Percentiles rank a stretch among this genome's conserved stretches.
Evolutionary conservation across 2,113 vertebrate species (phyloP).

Genomic region (Vulpes lagopus): DNA sequence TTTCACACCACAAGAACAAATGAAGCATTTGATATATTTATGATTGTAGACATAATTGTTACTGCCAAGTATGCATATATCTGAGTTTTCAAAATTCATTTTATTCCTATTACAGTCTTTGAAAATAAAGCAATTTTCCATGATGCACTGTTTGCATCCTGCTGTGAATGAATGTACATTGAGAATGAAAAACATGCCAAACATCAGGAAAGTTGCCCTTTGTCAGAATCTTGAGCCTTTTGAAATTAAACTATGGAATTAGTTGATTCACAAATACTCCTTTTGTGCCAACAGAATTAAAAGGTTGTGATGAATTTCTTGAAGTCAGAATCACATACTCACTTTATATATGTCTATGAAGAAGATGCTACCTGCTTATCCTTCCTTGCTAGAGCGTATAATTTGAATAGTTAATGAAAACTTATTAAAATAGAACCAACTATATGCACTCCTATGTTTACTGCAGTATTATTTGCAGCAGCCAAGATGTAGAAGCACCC

Average conservation of each 20-base stretch:
- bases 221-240: not conserved
- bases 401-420: not conserved
- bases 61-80: not conserved
- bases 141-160: not conserved
- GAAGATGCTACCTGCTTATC: not conserved
- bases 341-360: not conserved
- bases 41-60: slow-evolving; percentile 38
- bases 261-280: not conserved
- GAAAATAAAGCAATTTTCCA: slow-evolving; percentile 34
- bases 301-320: not conserved
- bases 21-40: slow-evolving; percentile 56
- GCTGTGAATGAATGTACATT: not conserved
- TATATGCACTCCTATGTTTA: not conserved
- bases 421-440: not conserved
- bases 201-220: not conserved
- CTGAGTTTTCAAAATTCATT: slow-evolving; percentile 43
- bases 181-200: not conserved
- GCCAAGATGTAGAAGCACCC: not conserved
- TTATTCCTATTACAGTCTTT: slow-evolving; percentile 17
- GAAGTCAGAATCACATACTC: not conserved
- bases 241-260: slow-evolving; percentile 43
- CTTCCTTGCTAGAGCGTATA: not conserved
- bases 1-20: slow-evolving; percentile 15
- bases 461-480: not conserved
- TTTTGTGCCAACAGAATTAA: not conserved